Percentiles rank a stretch among this genome's conserved stretches.
Evolutionary conservation across 2,888 invertebrate species (phyloP).

Genomic region (Lucinisca nassula): DNA sequence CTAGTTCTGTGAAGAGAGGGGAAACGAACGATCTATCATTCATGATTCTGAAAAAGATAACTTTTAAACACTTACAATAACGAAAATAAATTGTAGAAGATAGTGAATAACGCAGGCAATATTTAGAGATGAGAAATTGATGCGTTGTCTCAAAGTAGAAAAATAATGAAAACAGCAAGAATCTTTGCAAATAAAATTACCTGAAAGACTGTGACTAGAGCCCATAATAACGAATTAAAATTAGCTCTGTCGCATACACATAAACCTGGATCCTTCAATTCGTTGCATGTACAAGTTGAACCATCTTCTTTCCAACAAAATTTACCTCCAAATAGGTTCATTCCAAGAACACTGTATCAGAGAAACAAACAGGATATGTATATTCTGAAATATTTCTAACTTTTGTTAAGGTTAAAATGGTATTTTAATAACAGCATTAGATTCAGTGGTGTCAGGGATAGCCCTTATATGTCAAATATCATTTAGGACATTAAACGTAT

Average conservation of each 20-base stretch:
- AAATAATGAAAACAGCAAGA: neutral
- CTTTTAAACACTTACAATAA: no score
- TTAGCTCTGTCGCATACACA: constrained; percentile 88
- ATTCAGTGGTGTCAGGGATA: no score
- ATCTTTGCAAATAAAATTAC: constrained; percentile 67
- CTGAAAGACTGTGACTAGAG: constrained; percentile 89
- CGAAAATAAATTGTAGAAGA: no score
- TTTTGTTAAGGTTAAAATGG: no score
- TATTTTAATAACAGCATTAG: no score
- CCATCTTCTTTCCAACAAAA: constrained; percentile 95
- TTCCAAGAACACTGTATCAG: constrained; percentile 99
- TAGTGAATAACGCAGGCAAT: no score
- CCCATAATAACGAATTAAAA: constrained; percentile 89
- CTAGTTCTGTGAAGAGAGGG: no score
- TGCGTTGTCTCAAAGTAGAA: neutral
- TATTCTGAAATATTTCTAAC: neutral
- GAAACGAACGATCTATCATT: no score
- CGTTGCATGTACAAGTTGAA: constrained; percentile 94
- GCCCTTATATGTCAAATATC: no score
- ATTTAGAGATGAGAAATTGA: no score
- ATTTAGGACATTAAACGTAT: no score
- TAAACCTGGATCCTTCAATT: constrained; percentile 91
- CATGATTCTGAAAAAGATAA: no score
- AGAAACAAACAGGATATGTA: neutral
- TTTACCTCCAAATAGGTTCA: constrained; percentile 99